Evolutionary conservation across 2,888 invertebrate genomes (phyloP), one percentile per base, ranked within the genome.

Genomic region (Eristalis tenax): DNA sequence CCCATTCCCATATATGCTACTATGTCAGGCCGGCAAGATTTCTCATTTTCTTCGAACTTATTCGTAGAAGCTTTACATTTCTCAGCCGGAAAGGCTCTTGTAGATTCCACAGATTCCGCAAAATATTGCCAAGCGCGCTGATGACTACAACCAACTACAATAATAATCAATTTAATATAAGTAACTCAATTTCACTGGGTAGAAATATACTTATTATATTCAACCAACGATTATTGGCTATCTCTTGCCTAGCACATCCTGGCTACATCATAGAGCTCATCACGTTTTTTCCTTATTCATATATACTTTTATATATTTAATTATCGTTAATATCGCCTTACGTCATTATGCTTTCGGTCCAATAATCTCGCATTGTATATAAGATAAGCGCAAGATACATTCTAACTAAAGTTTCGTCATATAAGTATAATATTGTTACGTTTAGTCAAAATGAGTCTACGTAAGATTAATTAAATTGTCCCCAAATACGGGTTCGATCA

Each of bases 61-160:
- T 90, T 89, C 93, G 94, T 92, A 91, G 94, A 89, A 78, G 71
- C 68, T 59, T 93, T 92, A 89, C 97, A 97, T 64, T 94, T 93
- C 0, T 95, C 95, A 0, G 96, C 95, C 0, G 95, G 95, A 91
- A 97, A 97, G 0, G 96, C 96, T 28, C 91, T 90, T 1, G 96
- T 95, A 90, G 95, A 95, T 61, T 90, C 90, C 64, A 97, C 93
- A 0, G 97, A 96, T 91, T 97, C 97, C 1, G 95, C 95, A 90
- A 96, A 97, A 88, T 96, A 94, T 85, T 95, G 94, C 97, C 97
- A 97, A 0, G 97, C 95, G 50, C 96, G 94, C 88, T 96, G 94
- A 92, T 97, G 97, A 89, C 97, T 96, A 93, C 97, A 97, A 11
- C 96, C 95, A 90, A 96, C 97, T 97, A 92, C 56, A 83, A 89